Percentiles rank a stretch among this genome's conserved stretches.
Evolutionary conservation across 2,797 vertebrate species (phyloP).

Genomic region (Chromobotia macracanthus): DNA sequence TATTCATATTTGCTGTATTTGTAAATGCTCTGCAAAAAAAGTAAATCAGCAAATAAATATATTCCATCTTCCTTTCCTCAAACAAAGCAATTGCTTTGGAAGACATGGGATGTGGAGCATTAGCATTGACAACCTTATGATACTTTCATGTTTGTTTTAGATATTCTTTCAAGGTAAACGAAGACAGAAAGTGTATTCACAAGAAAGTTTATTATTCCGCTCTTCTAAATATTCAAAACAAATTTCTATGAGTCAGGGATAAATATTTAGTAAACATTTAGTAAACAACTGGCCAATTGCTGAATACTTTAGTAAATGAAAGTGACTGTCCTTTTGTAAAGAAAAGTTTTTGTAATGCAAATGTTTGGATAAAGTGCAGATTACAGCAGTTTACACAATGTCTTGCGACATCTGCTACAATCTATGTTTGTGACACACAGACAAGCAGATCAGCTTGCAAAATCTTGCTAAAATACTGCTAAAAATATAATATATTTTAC

Average conservation of each 20-base stretch:
- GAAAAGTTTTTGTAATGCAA: conserved; percentile 22
- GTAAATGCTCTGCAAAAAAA: no score
- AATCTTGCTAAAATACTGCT: neutral
- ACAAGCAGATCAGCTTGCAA: neutral
- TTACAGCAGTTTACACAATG: neutral
- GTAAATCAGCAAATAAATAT: no score
- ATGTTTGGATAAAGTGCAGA: conserved; percentile 22
- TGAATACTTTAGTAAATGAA: neutral
- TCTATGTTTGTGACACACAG: neutral
- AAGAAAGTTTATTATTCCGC: conserved; percentile 5
- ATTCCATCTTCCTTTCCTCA: neutral
- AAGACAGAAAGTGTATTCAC: conserved; percentile 11
- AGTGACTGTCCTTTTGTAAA: neutral
- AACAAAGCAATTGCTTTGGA: neutral
- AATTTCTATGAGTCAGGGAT: neutral
- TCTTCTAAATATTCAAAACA: neutral
- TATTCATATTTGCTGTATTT: no score
- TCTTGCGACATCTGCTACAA: neutral
- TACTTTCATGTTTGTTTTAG: neutral
- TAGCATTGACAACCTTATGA: neutral
- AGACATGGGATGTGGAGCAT: neutral
- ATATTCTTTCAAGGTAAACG: neutral
- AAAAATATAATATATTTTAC: neutral
- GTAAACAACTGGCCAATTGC: neutral
- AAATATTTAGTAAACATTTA: conserved; percentile 43